Evolutionary conservation across 2,797 vertebrate genomes (phyloP).

Genomic region (Semotilus atromaculatus): DNA sequence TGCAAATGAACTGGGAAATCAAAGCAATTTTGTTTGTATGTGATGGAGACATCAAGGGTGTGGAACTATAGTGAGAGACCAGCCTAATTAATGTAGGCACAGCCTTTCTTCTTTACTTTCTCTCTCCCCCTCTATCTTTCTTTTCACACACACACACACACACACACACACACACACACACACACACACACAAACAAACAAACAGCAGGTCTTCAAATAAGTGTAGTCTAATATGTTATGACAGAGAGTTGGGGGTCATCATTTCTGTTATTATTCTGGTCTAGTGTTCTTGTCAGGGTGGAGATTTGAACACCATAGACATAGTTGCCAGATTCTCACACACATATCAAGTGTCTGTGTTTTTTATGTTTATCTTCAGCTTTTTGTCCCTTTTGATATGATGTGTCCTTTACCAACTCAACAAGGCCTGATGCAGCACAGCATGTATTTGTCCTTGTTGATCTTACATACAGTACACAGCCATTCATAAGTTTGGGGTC

Average conservation of each 20-base stretch:
- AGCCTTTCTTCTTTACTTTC: conserved; percentile 5
- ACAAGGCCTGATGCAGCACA: neutral
- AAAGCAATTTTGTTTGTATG: conserved; percentile 39
- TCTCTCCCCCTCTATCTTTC: neutral
- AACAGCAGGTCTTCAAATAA: conserved; percentile 35
- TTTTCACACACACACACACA: conserved; percentile 33
- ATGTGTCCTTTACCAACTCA: neutral
- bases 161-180: conserved; percentile 54
- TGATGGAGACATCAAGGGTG: conserved; percentile 41
- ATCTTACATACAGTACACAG: neutral
- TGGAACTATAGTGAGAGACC: conserved; percentile 17
- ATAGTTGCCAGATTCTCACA: neutral
- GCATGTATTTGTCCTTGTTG: neutral
- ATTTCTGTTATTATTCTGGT: conserved; percentile 26
- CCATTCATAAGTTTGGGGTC: neutral
- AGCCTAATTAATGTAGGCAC: conserved; percentile 34
- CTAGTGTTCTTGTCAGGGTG: conserved; percentile 6
- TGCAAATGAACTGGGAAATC: conserved; percentile 42
- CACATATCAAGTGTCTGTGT: neutral
- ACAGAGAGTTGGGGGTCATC: conserved; percentile 24
- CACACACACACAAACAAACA: conserved; percentile 49
- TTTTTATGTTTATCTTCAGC: neutral
- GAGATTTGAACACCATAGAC: conserved; percentile 14
- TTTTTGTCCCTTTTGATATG: conserved; percentile 9
- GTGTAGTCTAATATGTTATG: conserved; percentile 28